phyloP scores from a whole-genome alignment of 2,113 vertebrate genomes.

The Petroica traversi region DNA sequence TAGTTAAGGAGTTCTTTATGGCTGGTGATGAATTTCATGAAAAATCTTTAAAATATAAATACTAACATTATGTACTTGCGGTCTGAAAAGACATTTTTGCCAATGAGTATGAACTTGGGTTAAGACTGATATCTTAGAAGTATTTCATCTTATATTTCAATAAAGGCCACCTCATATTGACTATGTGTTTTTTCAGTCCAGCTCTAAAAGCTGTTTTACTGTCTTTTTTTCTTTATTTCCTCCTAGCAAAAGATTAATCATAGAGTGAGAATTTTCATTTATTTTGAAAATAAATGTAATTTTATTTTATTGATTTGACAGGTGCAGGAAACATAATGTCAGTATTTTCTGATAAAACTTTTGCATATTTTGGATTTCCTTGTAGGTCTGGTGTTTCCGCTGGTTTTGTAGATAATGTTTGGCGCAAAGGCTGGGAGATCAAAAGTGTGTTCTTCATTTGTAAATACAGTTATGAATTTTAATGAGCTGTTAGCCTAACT shows the following conservation, averaged over 20 bases:
- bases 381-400: neutral
- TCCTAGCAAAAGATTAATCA: neutral
- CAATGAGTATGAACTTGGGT: neutral
- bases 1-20: neutral
- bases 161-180: neutral
- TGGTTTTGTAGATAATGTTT: neutral
- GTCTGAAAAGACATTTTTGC: neutral
- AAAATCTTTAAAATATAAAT: neutral
- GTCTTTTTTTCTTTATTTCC: neutral
- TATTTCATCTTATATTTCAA: neutral
- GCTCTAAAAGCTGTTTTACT: neutral
- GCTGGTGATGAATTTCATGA: accelerated
- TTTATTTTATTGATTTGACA: neutral
- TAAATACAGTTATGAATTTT: constrained; percentile 5
- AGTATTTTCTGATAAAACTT: neutral
- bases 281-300: neutral
- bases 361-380: neutral
- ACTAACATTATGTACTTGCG: neutral
- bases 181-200: neutral
- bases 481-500: neutral
- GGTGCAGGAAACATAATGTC: neutral
- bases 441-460: neutral
- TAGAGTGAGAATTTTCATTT: neutral
- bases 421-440: neutral
- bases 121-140: neutral